Percentiles rank a stretch among this genome's conserved stretches.
Conservation (phyloP, 64 coral and sea anemone genomes). For the Pachyseris speciosa region DNA sequence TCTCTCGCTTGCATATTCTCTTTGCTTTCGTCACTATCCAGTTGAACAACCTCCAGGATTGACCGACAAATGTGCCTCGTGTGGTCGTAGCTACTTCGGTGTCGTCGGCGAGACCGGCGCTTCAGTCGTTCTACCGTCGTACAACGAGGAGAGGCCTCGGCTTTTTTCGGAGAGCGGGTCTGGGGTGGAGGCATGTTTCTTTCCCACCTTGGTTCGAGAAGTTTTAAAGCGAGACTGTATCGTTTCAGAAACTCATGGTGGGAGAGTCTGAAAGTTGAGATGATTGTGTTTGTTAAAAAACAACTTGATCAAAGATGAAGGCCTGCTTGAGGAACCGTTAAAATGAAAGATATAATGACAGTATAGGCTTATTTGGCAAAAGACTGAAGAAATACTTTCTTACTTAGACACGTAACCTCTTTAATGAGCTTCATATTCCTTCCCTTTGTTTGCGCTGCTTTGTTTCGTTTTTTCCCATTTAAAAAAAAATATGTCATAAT, state of each 20-base stretch:
- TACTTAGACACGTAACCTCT: no score
- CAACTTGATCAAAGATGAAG: no score
- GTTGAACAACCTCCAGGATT: constrained; percentile 33
- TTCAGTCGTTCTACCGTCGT: constrained; percentile 15
- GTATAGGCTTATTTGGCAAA: no score
- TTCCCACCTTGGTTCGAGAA: not conserved
- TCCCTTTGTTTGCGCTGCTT: no score
- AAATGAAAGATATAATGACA: no score
- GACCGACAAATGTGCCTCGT: constrained; percentile 42
- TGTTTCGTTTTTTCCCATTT: no score
- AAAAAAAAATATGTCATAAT: no score
- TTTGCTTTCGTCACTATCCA: constrained; percentile 9
- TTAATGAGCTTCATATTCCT: no score
- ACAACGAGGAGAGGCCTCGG: constrained; percentile 2
- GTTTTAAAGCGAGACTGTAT: constrained; percentile 44
- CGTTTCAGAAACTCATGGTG: constrained; percentile 60
- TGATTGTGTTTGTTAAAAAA: not conserved
- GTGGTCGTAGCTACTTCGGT: constrained; percentile 59
- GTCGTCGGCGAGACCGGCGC: constrained; percentile 38
- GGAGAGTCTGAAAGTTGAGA: constrained; percentile 20
- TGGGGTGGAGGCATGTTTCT: not conserved
- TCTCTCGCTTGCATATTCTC: constrained; percentile 21
- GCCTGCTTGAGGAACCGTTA: no score
- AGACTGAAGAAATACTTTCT: no score
- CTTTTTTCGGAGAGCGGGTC: constrained; percentile 34